Evolutionary conservation across 2,797 vertebrate species (phyloP).

Genomic region (Diplodus puntazzo): DNA sequence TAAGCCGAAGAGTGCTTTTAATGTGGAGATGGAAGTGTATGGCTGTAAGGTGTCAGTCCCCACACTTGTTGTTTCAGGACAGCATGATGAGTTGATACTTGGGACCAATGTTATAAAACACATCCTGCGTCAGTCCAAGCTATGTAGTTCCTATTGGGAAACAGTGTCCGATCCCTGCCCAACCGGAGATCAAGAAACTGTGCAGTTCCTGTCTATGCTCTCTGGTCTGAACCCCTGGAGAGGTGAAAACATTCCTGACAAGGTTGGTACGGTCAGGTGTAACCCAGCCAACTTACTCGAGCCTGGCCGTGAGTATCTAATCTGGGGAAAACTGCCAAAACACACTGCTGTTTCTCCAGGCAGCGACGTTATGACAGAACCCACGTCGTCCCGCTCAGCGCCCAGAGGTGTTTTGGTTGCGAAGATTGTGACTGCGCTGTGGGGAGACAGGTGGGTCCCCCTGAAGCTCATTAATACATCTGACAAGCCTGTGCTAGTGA

Average conservation of each 20-base stretch:
- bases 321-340: conserved; percentile 14
- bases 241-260: background rate
- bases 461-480: conserved; percentile 29
- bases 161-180: no score
- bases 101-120: no score
- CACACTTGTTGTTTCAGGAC: no score
- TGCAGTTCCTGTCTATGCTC: no score
- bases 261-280: conserved; percentile 32
- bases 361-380: conserved; percentile 44
- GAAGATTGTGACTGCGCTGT: conserved; percentile 17
- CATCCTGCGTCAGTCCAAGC: no score
- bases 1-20: no score
- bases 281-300: conserved; percentile 41
- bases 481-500: background rate
- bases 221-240: no score
- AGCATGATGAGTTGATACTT: no score
- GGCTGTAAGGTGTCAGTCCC: no score
- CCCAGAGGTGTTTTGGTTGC: conserved; percentile 14
- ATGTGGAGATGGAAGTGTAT: no score
- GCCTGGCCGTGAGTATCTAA: conserved; percentile 38
- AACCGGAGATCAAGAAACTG: no score
- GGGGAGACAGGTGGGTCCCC: conserved; percentile 43
- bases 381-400: background rate
- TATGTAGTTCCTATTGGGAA: no score
- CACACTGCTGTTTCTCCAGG: conserved; percentile 24